phyloP scores from a whole-genome alignment of 1,140 invertebrate genomes.

The Propsilocerus akamusi region DNA sequence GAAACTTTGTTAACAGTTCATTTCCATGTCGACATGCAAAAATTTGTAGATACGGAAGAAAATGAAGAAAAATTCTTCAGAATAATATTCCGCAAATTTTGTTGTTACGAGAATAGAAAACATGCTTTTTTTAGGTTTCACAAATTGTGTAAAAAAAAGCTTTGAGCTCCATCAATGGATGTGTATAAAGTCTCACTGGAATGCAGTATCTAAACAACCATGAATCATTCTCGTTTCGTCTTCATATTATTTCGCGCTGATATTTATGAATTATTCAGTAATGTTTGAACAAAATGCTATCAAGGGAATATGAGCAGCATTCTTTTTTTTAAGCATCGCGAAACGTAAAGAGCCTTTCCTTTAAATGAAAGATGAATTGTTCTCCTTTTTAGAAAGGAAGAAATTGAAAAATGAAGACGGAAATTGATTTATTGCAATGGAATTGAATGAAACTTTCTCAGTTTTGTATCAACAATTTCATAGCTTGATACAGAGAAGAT shows the following conservation, averaged over 20 bases:
- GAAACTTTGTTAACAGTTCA: too few relatives aligned
- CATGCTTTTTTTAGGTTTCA: too few relatives aligned
- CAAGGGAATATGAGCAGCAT: neutral
- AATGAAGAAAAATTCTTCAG: too few relatives aligned
- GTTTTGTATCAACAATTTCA: too few relatives aligned
- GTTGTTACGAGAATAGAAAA: too few relatives aligned
- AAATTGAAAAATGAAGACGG: neutral
- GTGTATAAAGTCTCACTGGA: neutral
- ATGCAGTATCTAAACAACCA: neutral
- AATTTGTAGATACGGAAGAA: too few relatives aligned
- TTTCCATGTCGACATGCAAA: too few relatives aligned
- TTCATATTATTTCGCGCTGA: neutral
- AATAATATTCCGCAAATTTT: too few relatives aligned
- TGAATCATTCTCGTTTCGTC: neutral
- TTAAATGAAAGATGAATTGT: neutral
- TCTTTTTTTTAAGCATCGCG: neutral
- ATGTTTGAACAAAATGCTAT: slow-evolving; percentile 14
- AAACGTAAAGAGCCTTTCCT: neutral
- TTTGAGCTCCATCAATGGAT: neutral
- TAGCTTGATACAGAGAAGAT: too few relatives aligned
- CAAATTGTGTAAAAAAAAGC: too few relatives aligned
- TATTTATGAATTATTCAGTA: slow-evolving; percentile 23
- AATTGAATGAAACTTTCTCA: too few relatives aligned
- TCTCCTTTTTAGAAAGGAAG: neutral
- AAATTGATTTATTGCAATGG: slow-evolving; percentile 3